These are phyloP conservation scores for Scaeva pyrastri DNA, from an alignment of 2,888 invertebrate genomes.

Conservation along the genomic window DNA sequence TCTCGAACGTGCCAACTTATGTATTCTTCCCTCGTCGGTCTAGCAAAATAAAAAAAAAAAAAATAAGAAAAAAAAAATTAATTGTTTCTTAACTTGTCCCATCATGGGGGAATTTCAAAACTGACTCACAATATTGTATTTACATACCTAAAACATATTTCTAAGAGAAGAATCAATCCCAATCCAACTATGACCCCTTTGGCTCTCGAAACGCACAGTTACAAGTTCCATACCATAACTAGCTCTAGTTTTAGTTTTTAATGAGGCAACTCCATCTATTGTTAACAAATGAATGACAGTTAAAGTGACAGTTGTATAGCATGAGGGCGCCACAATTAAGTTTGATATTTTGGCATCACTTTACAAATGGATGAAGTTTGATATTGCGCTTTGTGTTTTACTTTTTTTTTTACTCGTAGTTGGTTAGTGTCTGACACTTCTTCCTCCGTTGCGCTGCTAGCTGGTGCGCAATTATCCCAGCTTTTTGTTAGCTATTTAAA, in stretches of 20 bases:
- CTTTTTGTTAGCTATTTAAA: slow-evolving; percentile 41
- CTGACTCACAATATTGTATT: slow-evolving; percentile 46
- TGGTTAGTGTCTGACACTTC: background rate
- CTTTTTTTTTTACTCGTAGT: background rate
- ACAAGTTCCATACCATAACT: slow-evolving; percentile 34
- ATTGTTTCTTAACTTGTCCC: slow-evolving; percentile 55
- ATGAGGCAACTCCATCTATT: slow-evolving; percentile 33
- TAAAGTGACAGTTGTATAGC: slow-evolving; percentile 26
- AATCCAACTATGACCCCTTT: slow-evolving; percentile 58
- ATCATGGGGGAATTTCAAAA: slow-evolving; percentile 49
- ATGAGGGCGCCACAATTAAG: slow-evolving; percentile 42
- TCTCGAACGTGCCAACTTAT: slow-evolving; percentile 48
- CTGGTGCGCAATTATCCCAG: slow-evolving; percentile 42
- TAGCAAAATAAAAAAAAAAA: too few species aligned
- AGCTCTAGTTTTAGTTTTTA: background rate
- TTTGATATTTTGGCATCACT: background rate
- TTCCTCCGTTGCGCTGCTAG: background rate
- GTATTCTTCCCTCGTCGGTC: slow-evolving; percentile 49
- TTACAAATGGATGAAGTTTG: slow-evolving; percentile 51
- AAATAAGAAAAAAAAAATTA: slow-evolving; percentile 26
- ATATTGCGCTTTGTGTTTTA: slow-evolving; percentile 35
- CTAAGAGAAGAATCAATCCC: slow-evolving; percentile 13
- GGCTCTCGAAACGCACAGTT: slow-evolving; percentile 8
- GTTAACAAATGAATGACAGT: slow-evolving; percentile 40
- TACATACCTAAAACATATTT: background rate